Percentiles rank a stretch among this genome's conserved stretches.
Evolutionary conservation across 2,888 invertebrate species (phyloP).

Genomic region (Tipula unca): DNA sequence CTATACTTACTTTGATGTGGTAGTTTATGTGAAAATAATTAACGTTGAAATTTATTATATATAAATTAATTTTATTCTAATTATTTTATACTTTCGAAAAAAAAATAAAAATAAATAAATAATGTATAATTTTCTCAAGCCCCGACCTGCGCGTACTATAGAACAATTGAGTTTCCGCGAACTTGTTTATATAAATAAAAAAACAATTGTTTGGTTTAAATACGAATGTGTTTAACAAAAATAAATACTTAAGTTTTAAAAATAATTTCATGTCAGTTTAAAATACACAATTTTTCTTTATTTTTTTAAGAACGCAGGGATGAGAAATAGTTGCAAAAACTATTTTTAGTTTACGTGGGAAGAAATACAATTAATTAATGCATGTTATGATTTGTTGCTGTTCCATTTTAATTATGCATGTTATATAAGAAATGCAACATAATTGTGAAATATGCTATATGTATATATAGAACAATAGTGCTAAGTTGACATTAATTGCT

Average conservation of each 20-base stretch:
- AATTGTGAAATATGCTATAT: neutral
- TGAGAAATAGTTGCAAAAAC: neutral
- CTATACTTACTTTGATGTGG: neutral
- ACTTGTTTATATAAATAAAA: neutral
- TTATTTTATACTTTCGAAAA: conserved; percentile 1
- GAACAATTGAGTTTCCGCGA: neutral
- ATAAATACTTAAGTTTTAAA: neutral
- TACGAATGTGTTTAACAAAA: neutral
- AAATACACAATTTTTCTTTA: neutral
- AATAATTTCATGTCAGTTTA: neutral
- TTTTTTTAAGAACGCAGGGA: neutral
- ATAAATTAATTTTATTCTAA: neutral
- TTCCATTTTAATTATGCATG: neutral
- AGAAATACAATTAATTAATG: neutral
- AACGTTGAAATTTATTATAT: neutral
- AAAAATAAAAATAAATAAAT: neutral
- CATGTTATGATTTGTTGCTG: neutral
- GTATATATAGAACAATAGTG: neutral
- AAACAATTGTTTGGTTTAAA: neutral
- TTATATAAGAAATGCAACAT: neutral
- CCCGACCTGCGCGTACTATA: neutral
- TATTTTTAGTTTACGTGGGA: neutral
- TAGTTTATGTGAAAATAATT: neutral
- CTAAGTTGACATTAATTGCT: neutral
- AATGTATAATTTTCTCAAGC: neutral